phyloP scores from a whole-genome alignment of 2,888 invertebrate species.

The Poecilobothrus nobilitatus region DNA sequence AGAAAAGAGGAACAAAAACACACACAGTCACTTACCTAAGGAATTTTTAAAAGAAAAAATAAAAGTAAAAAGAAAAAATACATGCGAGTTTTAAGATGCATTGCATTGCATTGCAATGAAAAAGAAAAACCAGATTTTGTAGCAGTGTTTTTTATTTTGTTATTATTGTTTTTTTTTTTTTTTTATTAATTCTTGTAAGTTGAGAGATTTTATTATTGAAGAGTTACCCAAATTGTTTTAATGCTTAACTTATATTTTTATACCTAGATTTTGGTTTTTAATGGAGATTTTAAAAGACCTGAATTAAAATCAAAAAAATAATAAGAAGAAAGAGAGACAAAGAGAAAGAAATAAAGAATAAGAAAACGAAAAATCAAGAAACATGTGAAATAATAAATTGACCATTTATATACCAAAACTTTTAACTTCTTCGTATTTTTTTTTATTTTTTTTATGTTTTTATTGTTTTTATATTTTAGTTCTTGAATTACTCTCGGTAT shows the following conservation, averaged over 20 bases:
- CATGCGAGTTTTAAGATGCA: background rate
- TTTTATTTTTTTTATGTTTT: background rate
- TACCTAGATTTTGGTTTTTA: background rate
- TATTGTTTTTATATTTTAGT: too few species aligned
- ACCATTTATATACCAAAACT: conserved; percentile 2
- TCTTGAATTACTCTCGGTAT: background rate
- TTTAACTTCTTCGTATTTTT: background rate
- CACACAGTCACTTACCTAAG: background rate
- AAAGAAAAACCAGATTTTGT: background rate
- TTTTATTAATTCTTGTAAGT: background rate
- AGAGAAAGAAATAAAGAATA: background rate
- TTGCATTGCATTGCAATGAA: background rate
- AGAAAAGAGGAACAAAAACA: background rate
- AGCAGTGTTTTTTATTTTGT: background rate
- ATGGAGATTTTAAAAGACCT: too few species aligned
- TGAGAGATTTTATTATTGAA: background rate
- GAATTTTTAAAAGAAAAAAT: background rate
- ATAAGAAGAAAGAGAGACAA: too few species aligned
- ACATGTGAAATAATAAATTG: conserved; percentile 6
- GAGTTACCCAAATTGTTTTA: background rate
- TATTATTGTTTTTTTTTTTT: background rate
- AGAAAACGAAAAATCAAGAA: background rate
- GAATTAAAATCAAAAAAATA: too few species aligned
- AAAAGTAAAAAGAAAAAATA: background rate
- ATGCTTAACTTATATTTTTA: background rate